Evolutionary conservation across 1,140 invertebrate genomes (phyloP), one percentile per base, ranked within the genome.

Genomic region (Drosophila albomicans): DNA sequence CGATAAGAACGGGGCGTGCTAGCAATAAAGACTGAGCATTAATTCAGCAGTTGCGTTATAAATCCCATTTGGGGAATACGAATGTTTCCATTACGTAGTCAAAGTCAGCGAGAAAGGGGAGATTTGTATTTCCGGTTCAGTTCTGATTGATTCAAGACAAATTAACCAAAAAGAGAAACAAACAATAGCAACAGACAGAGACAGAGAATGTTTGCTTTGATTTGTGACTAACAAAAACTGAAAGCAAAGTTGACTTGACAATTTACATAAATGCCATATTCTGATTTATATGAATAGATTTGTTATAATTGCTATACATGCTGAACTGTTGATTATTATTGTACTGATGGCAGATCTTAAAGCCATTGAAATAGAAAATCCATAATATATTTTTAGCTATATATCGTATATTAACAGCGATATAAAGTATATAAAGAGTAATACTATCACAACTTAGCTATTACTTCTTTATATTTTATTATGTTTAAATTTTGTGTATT

Each of bases 1-100:
- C 76, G 81, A 82, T 72, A 82, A 70, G 58, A 41, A 6, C 41
- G 54, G 49, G 71, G 43, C 28, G 65, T 20, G n/a, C 28, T 43
- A 62, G 15, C 72, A 67, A 62, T 74, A 56, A 74, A 74, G 43
- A 10, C 48, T 56, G 8, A 74, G 13, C 71, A 69, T 69, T 74
- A 69, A 74, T 56, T 49, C 43, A 46, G 51, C 35, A 64, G 58
- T 70, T 70, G 59, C 48, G 66, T 62, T 69, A 52, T 43, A 62
- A 64, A 52, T 65, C 30, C 57, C 72, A 75, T 75, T 61, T 30
- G 43, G 66, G 54, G 51, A 51, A 58, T 48, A 30, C 41, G 45
- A 52, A 66, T 52, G 16, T n/a, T 41, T 8, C 43, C 20, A 57
- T 71, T 70, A 54, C n/a, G 32, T n/a, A 64, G 61, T 52, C 51